Percentiles rank a stretch among this genome's conserved stretches.
Conservation (phyloP, 2,888 invertebrate genomes). For the Psococerastis gibbosa region DNA sequence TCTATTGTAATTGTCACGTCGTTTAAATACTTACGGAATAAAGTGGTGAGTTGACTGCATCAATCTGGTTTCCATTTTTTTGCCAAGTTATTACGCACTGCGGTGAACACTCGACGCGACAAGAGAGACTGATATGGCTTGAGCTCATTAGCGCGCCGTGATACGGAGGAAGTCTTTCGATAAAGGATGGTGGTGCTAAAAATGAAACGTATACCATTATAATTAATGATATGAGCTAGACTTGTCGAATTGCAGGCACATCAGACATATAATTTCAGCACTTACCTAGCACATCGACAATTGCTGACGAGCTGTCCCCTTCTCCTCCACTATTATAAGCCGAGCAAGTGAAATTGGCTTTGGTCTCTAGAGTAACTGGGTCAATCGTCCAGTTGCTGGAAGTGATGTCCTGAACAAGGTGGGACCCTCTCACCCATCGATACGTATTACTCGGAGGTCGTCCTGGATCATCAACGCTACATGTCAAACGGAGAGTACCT, state of each 20-base stretch:
- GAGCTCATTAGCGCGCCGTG: slow-evolving; percentile 47
- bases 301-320: slow-evolving; percentile 44
- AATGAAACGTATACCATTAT: slow-evolving; percentile 19
- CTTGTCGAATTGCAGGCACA: slow-evolving; percentile 20
- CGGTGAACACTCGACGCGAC: slow-evolving; percentile 78
- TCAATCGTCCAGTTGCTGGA: slow-evolving; percentile 60
- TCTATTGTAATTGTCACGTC: no score
- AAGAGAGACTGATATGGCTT: slow-evolving; percentile 45
- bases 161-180: slow-evolving; percentile 63
- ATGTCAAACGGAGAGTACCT: slow-evolving; percentile 60
- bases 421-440: slow-evolving; percentile 63
- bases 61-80: slow-evolving; percentile 53
- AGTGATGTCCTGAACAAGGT: slow-evolving; percentile 53
- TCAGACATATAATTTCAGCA: neutral
- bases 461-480: slow-evolving; percentile 66
- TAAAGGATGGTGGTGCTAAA: slow-evolving; percentile 73
- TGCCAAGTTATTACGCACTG: slow-evolving; percentile 70
- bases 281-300: slow-evolving; percentile 50
- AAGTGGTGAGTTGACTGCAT: slow-evolving; percentile 24
- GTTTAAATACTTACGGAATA: slow-evolving; percentile 16
- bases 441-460: slow-evolving; percentile 36
- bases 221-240: slow-evolving; percentile 23
- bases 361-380: slow-evolving; percentile 65
- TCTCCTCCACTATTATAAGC: slow-evolving; percentile 73
- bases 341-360: slow-evolving; percentile 77